A percentile compares a stretch with the other conserved stretches of the same genome.
These are phyloP conservation scores for Rotaria sp. DNA, from an alignment of 2,888 invertebrate genomes.

Conservation along the genomic window DNA sequence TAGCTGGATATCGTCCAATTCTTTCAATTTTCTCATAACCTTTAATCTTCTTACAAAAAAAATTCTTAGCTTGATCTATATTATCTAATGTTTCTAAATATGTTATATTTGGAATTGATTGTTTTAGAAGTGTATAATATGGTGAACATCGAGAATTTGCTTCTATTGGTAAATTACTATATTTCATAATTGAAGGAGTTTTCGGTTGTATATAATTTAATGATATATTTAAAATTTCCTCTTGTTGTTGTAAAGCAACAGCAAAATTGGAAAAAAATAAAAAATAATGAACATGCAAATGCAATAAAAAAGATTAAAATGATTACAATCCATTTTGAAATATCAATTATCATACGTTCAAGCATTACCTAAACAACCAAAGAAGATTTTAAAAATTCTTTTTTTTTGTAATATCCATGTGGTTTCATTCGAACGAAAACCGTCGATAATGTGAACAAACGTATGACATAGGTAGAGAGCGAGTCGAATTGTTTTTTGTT, in stretches of 20 bases:
- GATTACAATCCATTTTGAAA: no score
- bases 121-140: neutral
- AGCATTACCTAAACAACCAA: no score
- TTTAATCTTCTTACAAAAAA: neutral
- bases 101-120: neutral
- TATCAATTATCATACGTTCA: no score
- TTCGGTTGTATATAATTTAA: neutral
- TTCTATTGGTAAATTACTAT: neutral
- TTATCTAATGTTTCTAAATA: neutral
- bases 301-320: conserved; percentile 46
- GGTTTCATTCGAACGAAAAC: no score
- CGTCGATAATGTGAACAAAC: no score
- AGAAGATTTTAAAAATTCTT: no score
- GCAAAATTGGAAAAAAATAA: conserved; percentile 51
- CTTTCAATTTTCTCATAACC: neutral
- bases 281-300: conserved; percentile 51
- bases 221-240: neutral
- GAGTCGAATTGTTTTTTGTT: no score
- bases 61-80: neutral
- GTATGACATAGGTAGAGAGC: no score
- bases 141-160: neutral
- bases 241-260: neutral
- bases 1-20: neutral
- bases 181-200: neutral
- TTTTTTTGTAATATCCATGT: no score